Evolutionary conservation across 2,113 vertebrate genomes (phyloP), one percentile per base, ranked within the genome.

Genomic region (Clarias magur): DNA sequence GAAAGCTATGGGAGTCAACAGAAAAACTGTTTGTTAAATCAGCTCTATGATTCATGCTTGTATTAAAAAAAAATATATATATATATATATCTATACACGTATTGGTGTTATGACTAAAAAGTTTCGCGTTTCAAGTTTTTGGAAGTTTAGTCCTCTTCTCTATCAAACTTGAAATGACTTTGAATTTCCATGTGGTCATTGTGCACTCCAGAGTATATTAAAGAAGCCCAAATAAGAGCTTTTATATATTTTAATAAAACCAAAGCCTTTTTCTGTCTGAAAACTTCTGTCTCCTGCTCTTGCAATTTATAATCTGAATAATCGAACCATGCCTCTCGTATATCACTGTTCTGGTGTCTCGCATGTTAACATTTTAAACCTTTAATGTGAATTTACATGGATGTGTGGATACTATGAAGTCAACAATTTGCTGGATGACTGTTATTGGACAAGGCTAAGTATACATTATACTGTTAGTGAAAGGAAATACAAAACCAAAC

Each of bases 241-340:
- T 95, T 95, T 96, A 89, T 96, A 96, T 96, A 95, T 96, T 96
- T 96, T 96, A 96, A 96, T 96, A 96, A 96, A 95, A 94, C 92
- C 93, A 94, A 94, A 94, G 92, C 93, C 94, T 93, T 95, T 93
- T 91, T 86, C 90, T 93, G 94, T 95, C 92, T 95, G 92, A 95
- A 94, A 92, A 94, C 92, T 91, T 93, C 88, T 93, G 93, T 94
- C 81, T 88, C 83, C 88, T 91, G 82, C 84, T 86, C 81, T 86
- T 88, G 53, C 81, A 70, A 68, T 75, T 75, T 76, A 59, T 70
- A 53, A 79, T 75, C 72, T 73, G 30, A 57, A 87, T 70, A 34
- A 80, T 60, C 16, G n/a, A 62, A 86, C 68, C 72, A 84, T 27
- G 30, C 10, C 57, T 54, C 38, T 67, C 87, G 56, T 60, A 84